Conservation (phyloP, 2,888 invertebrate genomes). For the Callosobruchus maculatus region DNA sequence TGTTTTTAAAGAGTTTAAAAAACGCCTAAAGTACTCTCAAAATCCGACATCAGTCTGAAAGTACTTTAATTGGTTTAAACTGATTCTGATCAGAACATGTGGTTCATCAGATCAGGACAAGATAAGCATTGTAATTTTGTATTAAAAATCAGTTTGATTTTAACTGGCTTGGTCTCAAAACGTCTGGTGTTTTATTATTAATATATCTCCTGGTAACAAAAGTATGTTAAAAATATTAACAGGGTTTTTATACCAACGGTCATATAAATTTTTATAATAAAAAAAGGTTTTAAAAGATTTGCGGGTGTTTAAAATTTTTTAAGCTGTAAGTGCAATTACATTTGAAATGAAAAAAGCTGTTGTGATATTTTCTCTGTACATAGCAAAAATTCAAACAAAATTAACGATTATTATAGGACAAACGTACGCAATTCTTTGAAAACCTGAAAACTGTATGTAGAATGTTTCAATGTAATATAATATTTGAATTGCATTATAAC, state of each 20-base stretch:
- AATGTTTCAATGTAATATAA: slow-evolving; percentile 47
- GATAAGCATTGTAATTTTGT: not conserved
- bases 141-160: slow-evolving; percentile 6
- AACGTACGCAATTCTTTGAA: slow-evolving; percentile 35
- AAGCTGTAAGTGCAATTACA: slow-evolving; percentile 34
- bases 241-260: slow-evolving; percentile 37
- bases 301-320: slow-evolving; percentile 13
- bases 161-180: not conserved
- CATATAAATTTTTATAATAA: slow-evolving; percentile 27
- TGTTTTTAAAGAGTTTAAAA: no score
- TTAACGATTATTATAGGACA: slow-evolving; percentile 13
- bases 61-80: not conserved
- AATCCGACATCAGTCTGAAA: not conserved
- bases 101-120: not conserved
- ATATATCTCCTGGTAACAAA: slow-evolving; percentile 18
- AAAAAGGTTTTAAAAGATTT: slow-evolving; percentile 31
- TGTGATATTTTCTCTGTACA: slow-evolving; percentile 23
- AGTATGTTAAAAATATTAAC: slow-evolving; percentile 33
- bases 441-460: slow-evolving; percentile 37
- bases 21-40: not conserved
- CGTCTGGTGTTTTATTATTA: slow-evolving; percentile 5
- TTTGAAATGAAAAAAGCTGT: slow-evolving; percentile 14
- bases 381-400: slow-evolving; percentile 18
- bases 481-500: slow-evolving; percentile 30
- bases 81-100: not conserved